Conservation (phyloP, 2,888 invertebrate species). For the Romanomermis culicivorax region DNA sequence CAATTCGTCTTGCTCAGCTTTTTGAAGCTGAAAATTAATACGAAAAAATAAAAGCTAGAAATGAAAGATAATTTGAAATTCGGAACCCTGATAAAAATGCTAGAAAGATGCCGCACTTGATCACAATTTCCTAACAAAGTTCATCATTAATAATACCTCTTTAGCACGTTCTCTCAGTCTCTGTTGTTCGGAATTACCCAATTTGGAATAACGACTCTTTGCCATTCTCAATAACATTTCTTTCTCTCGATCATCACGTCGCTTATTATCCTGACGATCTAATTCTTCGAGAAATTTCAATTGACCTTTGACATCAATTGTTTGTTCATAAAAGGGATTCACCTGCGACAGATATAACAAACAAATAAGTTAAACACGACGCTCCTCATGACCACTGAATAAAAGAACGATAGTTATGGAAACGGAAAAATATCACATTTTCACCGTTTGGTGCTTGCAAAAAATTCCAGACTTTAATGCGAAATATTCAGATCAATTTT, state of each 20-base stretch:
- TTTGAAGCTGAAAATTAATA: conserved; percentile 18
- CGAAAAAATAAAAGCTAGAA: not conserved
- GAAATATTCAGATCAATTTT: too few relatives aligned
- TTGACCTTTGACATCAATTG: conserved; percentile 73
- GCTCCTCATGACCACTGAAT: too few relatives aligned
- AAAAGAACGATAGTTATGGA: too few relatives aligned
- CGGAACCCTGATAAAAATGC: too few relatives aligned
- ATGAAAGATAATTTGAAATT: not conserved
- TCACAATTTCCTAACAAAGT: too few relatives aligned
- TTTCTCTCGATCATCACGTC: conserved; percentile 80
- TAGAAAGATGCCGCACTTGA: too few relatives aligned
- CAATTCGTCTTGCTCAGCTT: conserved; percentile 21
- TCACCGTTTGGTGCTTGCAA: too few relatives aligned
- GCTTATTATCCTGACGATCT: conserved; percentile 72
- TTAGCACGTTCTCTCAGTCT: conserved; percentile 84
- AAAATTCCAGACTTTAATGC: too few relatives aligned
- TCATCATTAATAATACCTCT: too few relatives aligned
- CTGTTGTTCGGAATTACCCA: conserved; percentile 90
- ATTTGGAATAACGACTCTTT: conserved; percentile 61
- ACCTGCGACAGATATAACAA: conserved; percentile 37
- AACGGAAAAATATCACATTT: too few relatives aligned
- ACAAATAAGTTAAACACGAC: too few relatives aligned
- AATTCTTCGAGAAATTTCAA: conserved; percentile 88
- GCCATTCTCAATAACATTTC: conserved; percentile 78
- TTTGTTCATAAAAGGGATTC: conserved; percentile 65